Percentiles rank a stretch among this genome's conserved stretches.
phyloP scores from a whole-genome alignment of 2,113 vertebrate species.

The Taurulus bubalis region DNA sequence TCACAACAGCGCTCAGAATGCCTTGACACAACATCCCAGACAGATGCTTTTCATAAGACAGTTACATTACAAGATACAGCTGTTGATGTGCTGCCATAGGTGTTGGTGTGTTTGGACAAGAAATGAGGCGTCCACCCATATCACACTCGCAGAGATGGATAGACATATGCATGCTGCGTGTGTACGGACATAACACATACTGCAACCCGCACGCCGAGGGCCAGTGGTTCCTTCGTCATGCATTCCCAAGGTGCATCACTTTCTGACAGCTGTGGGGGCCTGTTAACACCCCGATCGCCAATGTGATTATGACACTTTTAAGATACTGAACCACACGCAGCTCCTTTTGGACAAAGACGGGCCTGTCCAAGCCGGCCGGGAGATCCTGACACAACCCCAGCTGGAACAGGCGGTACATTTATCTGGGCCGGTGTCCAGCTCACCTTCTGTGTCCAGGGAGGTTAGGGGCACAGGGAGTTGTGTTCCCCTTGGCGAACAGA shows the following conservation, averaged over 20 bases:
- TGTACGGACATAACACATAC: constrained; percentile 47
- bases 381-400: constrained; percentile 73
- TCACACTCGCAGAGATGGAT: constrained; percentile 26
- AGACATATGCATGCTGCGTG: constrained; percentile 40
- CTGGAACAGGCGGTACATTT: constrained; percentile 70
- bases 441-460: constrained; percentile 72
- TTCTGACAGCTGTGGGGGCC: constrained; percentile 73
- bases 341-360: constrained; percentile 72
- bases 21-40: constrained; percentile 20
- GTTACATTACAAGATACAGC: constrained; percentile 37
- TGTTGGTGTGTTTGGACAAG: constrained; percentile 63
- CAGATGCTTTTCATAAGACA: constrained; percentile 44
- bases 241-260: constrained; percentile 74
- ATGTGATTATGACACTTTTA: constrained; percentile 80
- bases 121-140: constrained; percentile 50
- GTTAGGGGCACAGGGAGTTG: constrained; percentile 57
- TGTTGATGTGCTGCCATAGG: constrained; percentile 38
- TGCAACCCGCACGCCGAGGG: constrained; percentile 8
- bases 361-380: constrained; percentile 67
- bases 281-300: constrained; percentile 68
- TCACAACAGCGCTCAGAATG: neutral
- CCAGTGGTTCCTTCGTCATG: constrained; percentile 51
- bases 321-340: constrained; percentile 79
- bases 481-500: constrained; percentile 54
- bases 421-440: constrained; percentile 73